These are phyloP conservation scores for Metallyticus violacea DNA, from an alignment of 2,888 invertebrate genomes.

Conservation along the genomic window DNA sequence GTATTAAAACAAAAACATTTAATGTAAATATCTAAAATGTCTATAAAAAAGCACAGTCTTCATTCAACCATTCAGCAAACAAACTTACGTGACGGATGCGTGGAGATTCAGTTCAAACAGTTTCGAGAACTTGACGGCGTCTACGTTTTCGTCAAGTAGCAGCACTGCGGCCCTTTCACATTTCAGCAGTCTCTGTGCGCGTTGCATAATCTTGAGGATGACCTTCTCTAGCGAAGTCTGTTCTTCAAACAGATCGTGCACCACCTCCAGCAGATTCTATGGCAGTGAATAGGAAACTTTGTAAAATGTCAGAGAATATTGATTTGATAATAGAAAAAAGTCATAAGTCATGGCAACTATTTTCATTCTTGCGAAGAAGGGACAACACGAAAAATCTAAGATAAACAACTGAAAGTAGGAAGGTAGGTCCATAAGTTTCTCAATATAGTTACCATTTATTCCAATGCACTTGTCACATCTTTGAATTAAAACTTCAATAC, in stretches of 20 bases:
- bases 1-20: too few relatives aligned
- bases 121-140: constrained; percentile 44
- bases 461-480: too few relatives aligned
- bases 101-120: constrained; percentile 43
- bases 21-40: too few relatives aligned
- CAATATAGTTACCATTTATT: too few relatives aligned
- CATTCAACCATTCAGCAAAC: background rate
- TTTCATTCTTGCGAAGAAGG: too few relatives aligned
- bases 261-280: constrained; percentile 52
- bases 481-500: too few relatives aligned
- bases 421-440: too few relatives aligned
- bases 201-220: constrained; percentile 52
- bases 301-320: too few relatives aligned
- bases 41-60: background rate
- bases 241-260: constrained; percentile 54
- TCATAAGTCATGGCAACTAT: too few relatives aligned
- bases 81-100: background rate
- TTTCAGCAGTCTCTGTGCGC: constrained; percentile 50
- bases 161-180: constrained; percentile 53
- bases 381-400: too few relatives aligned
- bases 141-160: constrained; percentile 46
- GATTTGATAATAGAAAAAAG: too few relatives aligned
- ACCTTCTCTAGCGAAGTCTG: constrained; percentile 52
- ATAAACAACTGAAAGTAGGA: too few relatives aligned
- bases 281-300: background rate